Conservation (phyloP, 2,888 invertebrate genomes). For the Hydraecia micacea region DNA sequence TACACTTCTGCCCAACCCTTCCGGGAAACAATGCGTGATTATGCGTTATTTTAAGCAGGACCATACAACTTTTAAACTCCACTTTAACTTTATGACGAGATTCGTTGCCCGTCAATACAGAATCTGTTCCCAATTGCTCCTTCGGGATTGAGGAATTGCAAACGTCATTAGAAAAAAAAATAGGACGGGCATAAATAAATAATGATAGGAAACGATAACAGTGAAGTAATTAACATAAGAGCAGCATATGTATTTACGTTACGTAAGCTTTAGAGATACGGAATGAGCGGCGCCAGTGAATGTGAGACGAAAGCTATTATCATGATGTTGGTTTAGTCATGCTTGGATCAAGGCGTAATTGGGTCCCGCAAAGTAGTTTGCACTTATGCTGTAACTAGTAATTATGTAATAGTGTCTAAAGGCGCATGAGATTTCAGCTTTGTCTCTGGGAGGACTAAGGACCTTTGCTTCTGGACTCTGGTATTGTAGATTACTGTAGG, state of each 20-base stretch:
- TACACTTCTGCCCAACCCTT: neutral
- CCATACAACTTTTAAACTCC: neutral
- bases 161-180: neutral
- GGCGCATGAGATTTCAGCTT: neutral
- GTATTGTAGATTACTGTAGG: neutral
- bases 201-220: neutral
- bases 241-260: constrained; percentile 32
- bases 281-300: constrained; percentile 38
- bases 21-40: neutral
- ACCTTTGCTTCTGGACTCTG: neutral
- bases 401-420: constrained; percentile 6
- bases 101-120: neutral
- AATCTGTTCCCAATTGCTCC: neutral
- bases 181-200: neutral
- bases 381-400: constrained; percentile 20
- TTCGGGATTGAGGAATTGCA: neutral
- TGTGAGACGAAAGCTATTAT: constrained; percentile 42
- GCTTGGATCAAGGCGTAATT: constrained; percentile 33
- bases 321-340: constrained; percentile 22
- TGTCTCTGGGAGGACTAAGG: neutral
- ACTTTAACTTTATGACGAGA: neutral
- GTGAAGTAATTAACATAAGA: constrained; percentile 35
- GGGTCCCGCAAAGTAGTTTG: constrained; percentile 28
- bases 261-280: constrained; percentile 52
- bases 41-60: neutral